phyloP scores from a whole-genome alignment of 2,888 invertebrate genomes.

The Catocala sponsa region DNA sequence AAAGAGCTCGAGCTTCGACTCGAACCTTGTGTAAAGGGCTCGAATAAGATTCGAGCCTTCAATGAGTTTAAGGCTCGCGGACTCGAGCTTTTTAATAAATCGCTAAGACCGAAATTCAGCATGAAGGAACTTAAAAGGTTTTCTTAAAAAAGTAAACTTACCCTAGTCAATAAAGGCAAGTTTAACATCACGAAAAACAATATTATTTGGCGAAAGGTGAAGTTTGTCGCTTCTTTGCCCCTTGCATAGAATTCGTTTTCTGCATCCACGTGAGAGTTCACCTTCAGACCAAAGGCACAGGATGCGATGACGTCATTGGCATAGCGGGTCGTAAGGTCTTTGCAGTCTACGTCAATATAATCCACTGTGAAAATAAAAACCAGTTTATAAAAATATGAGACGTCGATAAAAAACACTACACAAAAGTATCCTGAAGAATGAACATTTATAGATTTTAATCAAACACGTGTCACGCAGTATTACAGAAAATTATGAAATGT shows the following conservation, averaged over 20 bases:
- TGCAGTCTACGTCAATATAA: constrained; percentile 70
- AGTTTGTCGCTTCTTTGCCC: constrained; percentile 78
- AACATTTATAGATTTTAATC: no score
- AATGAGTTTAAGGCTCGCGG: no score
- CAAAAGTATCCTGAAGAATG: no score
- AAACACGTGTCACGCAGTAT: no score
- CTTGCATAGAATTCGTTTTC: constrained; percentile 87
- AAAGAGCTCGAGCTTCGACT: no score
- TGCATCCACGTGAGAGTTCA: constrained; percentile 84
- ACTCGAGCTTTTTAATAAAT: no score
- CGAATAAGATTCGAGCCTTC: no score
- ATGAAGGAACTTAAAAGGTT: neutral
- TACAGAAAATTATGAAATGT: no score
- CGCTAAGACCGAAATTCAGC: no score
- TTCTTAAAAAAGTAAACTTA: constrained; percentile 28
- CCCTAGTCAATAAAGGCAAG: constrained; percentile 55
- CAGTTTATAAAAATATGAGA: no score
- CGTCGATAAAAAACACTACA: no score
- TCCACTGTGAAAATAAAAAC: constrained; percentile 44
- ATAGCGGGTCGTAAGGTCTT: constrained; percentile 78
- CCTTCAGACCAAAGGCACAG: constrained; percentile 84
- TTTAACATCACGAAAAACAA: constrained; percentile 14
- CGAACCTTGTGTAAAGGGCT: no score
- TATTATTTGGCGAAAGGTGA: constrained; percentile 43
- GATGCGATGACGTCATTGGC: constrained; percentile 86